Percentiles rank a stretch among this genome's conserved stretches.
phyloP scores from a whole-genome alignment of 2,888 invertebrate species.

The Melanophora roralis region DNA sequence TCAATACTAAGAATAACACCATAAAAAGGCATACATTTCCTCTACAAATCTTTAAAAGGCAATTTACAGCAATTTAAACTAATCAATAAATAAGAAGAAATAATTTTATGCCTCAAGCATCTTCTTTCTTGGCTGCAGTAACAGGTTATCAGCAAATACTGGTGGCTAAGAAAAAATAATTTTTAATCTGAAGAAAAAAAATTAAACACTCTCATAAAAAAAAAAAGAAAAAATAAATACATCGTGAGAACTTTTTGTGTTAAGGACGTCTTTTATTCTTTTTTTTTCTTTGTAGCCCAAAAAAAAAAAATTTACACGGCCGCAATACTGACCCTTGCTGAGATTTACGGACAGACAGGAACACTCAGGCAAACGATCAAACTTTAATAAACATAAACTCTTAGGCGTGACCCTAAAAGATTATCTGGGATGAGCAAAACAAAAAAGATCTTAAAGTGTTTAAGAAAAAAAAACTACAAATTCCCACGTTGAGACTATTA shows the following conservation, averaged over 20 bases:
- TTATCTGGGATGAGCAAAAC: conserved; percentile 32
- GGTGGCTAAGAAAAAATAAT: not conserved
- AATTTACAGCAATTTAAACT: not conserved
- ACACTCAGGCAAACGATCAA: not conserved
- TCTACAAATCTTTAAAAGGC: no score
- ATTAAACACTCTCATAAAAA: not conserved
- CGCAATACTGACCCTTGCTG: conserved; percentile 41
- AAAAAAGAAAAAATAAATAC: conserved; percentile 17
- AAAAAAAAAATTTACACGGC: not conserved
- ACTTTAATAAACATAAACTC: conserved; percentile 30
- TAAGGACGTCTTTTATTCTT: conserved; percentile 23
- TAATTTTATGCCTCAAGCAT: conserved; percentile 47
- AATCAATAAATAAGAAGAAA: no score
- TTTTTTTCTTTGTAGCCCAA: not conserved
- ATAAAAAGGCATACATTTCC: not conserved
- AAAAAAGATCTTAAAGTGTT: conserved; percentile 5
- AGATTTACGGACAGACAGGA: conserved; percentile 15
- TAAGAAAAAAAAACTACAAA: conserved; percentile 1
- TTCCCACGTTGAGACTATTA: conserved; percentile 58
- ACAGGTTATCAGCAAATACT: conserved; percentile 49
- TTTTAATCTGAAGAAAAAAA: not conserved
- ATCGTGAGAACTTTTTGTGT: conserved; percentile 45
- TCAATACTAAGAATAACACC: no score
- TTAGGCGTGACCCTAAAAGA: conserved; percentile 56
- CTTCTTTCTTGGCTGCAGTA: conserved; percentile 50